Evolutionary conservation across 1,140 invertebrate genomes (phyloP).

Genomic region (Thrips palmi): DNA sequence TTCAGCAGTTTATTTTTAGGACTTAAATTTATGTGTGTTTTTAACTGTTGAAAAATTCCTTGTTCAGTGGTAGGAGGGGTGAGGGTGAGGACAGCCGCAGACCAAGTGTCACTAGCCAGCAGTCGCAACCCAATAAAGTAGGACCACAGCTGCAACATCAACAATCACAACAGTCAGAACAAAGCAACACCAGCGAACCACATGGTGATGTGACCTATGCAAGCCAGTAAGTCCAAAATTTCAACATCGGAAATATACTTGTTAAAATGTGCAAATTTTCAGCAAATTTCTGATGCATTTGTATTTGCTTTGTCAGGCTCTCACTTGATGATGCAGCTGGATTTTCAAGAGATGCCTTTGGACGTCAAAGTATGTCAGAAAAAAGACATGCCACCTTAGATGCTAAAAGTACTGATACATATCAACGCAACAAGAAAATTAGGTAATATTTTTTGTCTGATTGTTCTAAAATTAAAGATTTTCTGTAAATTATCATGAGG

Average conservation of each 20-base stretch:
- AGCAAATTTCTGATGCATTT: constrained; percentile 10
- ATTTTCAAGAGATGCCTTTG: constrained; percentile 77
- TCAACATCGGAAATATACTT: background rate
- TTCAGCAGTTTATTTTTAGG: constrained; percentile 1
- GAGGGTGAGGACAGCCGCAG: too few relatives aligned
- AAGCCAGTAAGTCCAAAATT: constrained; percentile 33
- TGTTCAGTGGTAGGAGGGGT: too few relatives aligned
- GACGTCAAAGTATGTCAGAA: constrained; percentile 92
- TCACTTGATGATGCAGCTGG: constrained; percentile 53
- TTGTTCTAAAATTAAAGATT: background rate
- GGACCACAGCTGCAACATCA: too few relatives aligned
- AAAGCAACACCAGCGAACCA: constrained; percentile 16
- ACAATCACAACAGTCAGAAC: constrained; percentile 2
- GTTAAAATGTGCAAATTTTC: constrained; percentile 1
- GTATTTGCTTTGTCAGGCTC: constrained; percentile 25
- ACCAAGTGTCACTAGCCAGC: too few relatives aligned
- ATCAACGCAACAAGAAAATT: constrained; percentile 79
- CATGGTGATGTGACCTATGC: constrained; percentile 46
- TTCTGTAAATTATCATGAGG: background rate
- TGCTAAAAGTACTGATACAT: constrained; percentile 86
- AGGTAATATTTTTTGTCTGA: constrained; percentile 28
- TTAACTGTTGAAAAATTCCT: too few relatives aligned
- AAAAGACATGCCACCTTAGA: constrained; percentile 87
- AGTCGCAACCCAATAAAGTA: too few relatives aligned
- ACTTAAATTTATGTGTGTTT: too few relatives aligned